Evolutionary conservation across 2,797 vertebrate genomes (phyloP).

Genomic region (Liparis tanakae): DNA sequence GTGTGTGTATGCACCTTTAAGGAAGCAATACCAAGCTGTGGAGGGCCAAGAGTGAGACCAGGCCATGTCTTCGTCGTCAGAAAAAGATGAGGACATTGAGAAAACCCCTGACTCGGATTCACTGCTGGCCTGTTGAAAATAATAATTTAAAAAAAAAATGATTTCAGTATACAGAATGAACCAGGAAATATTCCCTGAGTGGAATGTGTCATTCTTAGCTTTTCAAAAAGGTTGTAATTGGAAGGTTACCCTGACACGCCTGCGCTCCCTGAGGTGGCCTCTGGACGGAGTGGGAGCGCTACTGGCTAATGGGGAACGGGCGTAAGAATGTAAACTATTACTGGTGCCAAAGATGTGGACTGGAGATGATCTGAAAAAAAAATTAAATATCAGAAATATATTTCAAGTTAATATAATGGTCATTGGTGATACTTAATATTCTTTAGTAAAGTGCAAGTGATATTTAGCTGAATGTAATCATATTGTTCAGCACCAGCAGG

Average conservation of each 20-base stretch:
- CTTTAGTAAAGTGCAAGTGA: neutral
- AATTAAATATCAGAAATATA: constrained; percentile 19
- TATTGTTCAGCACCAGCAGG: neutral
- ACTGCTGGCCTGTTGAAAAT: constrained; percentile 87
- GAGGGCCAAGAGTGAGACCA: constrained; percentile 99
- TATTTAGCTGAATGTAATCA: neutral
- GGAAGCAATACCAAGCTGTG: constrained; percentile 97
- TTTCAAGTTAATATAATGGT: neutral
- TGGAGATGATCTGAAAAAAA: constrained; percentile 90
- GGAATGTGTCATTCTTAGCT: neutral
- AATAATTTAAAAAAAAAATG: constrained; percentile 12
- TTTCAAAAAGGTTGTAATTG: constrained; percentile 12
- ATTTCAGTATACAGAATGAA: neutral
- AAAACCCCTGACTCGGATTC: constrained; percentile 98
- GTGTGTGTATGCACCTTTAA: constrained; percentile 88
- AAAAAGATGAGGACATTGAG: constrained; percentile 95
- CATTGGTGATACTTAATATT: neutral
- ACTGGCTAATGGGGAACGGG: constrained; percentile 94
- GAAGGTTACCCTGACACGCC: constrained; percentile 82
- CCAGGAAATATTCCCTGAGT: neutral
- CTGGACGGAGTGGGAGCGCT: constrained; percentile 88
- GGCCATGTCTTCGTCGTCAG: constrained; percentile 97
- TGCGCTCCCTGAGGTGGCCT: constrained; percentile 90
- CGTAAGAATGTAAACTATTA: constrained; percentile 99
- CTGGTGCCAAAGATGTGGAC: constrained; percentile 98